Base-by-base conservation (phyloP, 2,888 invertebrate species). In the Scrobipalpa atriplicella region DNA sequence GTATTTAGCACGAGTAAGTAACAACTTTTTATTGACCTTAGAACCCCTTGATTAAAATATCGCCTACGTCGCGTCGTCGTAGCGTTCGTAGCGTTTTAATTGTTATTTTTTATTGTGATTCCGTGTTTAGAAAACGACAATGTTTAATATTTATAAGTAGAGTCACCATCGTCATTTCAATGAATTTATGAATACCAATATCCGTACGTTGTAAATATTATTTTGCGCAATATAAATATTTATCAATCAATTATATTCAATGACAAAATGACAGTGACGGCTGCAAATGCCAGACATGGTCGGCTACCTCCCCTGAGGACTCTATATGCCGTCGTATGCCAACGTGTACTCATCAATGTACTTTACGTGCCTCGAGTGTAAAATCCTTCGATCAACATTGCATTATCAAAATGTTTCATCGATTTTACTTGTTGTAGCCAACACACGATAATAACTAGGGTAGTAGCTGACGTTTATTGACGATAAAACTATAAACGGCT, bases 401-500 rank as follows among this genome's bases (percentile, higher is more conserved):
- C 47, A 47, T 47, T 47, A 56, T 21, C 13, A 56, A 56, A 56
- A 56, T 56, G 47, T 47, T 47, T 47, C n/a, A 47, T 47, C 47
- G 47, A 47, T 16, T 47, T 47, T 47, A 56, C 11, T 21, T 6
- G 21, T 11, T 21, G 13, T 21, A 21, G 21, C 10, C 29, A 21
- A 56, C 13, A 56, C 54, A 19, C 54, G 21, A 29, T 41, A 61
- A 61, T 61, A 61, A 51, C 47, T 62, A 51, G 62, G 62, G 47
- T 51, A 62, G 43, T 43, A 65, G 39, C 43, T 47, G 41, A 19
- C 43, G 18, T 19, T 54, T 64, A 64, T 60, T 65, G 60, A 52
- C 52, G 64, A 60, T 65, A 64, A 64, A 64, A 61, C 68, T 69
- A 67, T 66, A 71, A 73, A 75, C 73, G 72, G 72, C 67, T 71